Evolutionary conservation across 1,140 invertebrate species (phyloP), one percentile per base, ranked within the genome.

Genomic region (Eufriesea mexicana): DNA sequence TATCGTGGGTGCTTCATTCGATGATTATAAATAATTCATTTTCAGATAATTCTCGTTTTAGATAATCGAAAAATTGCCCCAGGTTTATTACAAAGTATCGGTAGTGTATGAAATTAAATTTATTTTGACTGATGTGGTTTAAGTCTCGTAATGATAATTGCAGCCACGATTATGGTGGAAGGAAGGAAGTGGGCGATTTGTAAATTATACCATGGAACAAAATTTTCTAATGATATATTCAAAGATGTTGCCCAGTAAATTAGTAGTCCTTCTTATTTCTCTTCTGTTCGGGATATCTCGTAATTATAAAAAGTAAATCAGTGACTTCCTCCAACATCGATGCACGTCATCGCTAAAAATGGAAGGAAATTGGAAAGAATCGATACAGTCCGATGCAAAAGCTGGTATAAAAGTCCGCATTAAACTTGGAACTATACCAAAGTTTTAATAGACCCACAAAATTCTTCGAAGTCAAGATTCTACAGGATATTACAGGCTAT

Each of bases 261-360:
- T 66, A 20, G 20, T n/a, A 42, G 35, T 45, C 5, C 42, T 28
- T 23, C 10, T 18, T 66, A 10, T 23, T 45, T 45, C 42, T 66
- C 12, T 42, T 23, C 10, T 12, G n/a, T n/a, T n/a, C n/a, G n/a
- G n/a, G n/a, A 57, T 12, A 6, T 12, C 8, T 8, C 12, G 2
- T 28, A 57, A 18, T 57, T 23, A 2, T 23, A 4, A 54, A 20
- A 54, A 72, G 8, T 9, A 42, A 23, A 54, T 35, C 28, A 20
- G 35, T 47, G 51, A 35, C 23, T 55, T 25, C 55, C 28, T 14
- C 55, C 20, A 42, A 23, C 28, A 73, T 2, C 71, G 20, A 7
- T 16, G 10, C 35, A 42, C 35, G 71, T 73, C 71, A 73, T 57
- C 54, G 54, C 54, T 73, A 73, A 57, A 73, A 57, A 23, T 57